phyloP scores from a whole-genome alignment of 2,797 vertebrate species.

The Phalloptychus januarius region DNA sequence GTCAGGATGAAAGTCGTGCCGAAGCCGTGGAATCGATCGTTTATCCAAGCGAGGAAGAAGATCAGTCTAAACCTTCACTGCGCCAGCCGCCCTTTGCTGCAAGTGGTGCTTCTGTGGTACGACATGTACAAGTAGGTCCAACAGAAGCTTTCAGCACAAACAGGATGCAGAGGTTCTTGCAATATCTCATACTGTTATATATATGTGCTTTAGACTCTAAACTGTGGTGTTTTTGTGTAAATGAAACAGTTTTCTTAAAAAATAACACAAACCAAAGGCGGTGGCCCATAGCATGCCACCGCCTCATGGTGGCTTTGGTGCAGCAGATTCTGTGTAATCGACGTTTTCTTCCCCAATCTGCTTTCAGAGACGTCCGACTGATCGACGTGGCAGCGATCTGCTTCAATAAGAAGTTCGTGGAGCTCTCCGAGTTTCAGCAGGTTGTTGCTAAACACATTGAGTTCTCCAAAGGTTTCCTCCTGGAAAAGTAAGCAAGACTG shows the following conservation, averaged over 20 bases:
- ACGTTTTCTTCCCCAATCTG: not conserved
- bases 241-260: not conserved
- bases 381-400: constrained; percentile 83
- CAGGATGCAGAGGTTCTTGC: not conserved
- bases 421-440: constrained; percentile 83
- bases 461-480: constrained; percentile 77
- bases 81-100: constrained; percentile 83
- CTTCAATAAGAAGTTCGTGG: constrained; percentile 79
- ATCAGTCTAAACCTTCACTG: constrained; percentile 83
- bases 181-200: not conserved
- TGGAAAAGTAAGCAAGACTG: constrained; percentile 78
- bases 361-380: constrained; percentile 84
- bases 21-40: constrained; percentile 88
- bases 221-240: not conserved
- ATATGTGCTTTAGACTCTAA: not conserved
- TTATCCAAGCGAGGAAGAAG: constrained; percentile 71
- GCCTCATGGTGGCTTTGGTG: not conserved
- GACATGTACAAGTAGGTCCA: constrained; percentile 81
- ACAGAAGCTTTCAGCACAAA: not conserved
- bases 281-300: not conserved
- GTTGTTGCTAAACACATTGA: constrained; percentile 81
- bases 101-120: constrained; percentile 85
- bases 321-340: not conserved
- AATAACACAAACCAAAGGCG: not conserved
- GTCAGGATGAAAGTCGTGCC: constrained; percentile 83